Evolutionary conservation across 1,140 invertebrate genomes (phyloP).

Genomic region (Eupeodes corollae): DNA sequence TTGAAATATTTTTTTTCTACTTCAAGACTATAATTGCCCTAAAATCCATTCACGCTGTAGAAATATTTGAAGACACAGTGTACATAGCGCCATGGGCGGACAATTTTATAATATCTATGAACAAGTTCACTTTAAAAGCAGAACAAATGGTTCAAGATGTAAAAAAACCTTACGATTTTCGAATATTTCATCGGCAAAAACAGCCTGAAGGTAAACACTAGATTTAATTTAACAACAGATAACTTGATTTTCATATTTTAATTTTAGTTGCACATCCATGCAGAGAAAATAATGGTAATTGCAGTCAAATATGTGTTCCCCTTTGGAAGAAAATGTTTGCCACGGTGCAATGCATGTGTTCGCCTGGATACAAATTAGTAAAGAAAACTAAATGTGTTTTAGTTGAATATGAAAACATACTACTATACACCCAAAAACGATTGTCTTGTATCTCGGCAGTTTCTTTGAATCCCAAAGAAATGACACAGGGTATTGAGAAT

Average conservation of each 20-base stretch:
- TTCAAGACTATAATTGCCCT: slow-evolving; percentile 46
- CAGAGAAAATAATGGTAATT: slow-evolving; percentile 56
- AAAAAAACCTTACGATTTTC: slow-evolving; percentile 46
- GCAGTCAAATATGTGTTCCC: slow-evolving; percentile 62
- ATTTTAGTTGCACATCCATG: slow-evolving; percentile 57
- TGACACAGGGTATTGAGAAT: slow-evolving; percentile 19
- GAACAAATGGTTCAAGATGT: slow-evolving; percentile 20
- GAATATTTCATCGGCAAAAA: slow-evolving; percentile 59
- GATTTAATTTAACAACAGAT: neutral
- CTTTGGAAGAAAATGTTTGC: slow-evolving; percentile 44
- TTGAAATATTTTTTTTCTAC: neutral
- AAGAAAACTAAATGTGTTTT: slow-evolving; percentile 46
- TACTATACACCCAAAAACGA: slow-evolving; percentile 51
- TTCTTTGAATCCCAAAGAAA: slow-evolving; percentile 29
- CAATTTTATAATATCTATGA: slow-evolving; percentile 46
- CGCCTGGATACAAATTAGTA: slow-evolving; percentile 51
- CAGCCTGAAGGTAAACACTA: slow-evolving; percentile 51
- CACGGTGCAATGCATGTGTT: slow-evolving; percentile 54
- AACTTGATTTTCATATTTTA: slow-evolving; percentile 9
- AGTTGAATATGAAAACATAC: slow-evolving; percentile 42
- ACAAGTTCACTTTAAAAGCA: slow-evolving; percentile 43
- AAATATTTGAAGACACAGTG: slow-evolving; percentile 56
- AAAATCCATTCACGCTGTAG: slow-evolving; percentile 48
- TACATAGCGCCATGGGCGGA: slow-evolving; percentile 57
- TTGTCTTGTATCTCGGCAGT: slow-evolving; percentile 54